Evolutionary conservation across 2,113 vertebrate genomes (phyloP).

Genomic region (Eulemur macaco): DNA sequence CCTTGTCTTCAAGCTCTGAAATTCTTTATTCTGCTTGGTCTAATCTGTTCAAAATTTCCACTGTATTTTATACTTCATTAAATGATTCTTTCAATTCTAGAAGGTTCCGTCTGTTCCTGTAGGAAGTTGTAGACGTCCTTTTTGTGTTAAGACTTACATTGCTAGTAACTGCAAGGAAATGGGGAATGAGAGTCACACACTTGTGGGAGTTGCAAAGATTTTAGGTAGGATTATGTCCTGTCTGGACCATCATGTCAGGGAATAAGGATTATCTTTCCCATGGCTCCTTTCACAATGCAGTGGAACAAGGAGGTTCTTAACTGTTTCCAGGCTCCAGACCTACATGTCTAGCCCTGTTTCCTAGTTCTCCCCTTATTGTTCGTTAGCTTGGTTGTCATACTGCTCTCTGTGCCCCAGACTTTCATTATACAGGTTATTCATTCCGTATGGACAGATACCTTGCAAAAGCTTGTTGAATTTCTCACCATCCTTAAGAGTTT

Average conservation of each 20-base stretch:
- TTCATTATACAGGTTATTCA: neutral
- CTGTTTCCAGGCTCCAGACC: neutral
- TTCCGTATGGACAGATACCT: neutral
- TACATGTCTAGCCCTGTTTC: neutral
- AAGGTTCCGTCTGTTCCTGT: neutral
- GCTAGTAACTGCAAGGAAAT: neutral
- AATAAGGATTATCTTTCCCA: neutral
- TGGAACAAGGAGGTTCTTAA: neutral
- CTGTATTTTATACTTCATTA: too few relatives aligned
- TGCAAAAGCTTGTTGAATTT: neutral
- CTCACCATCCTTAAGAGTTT: neutral
- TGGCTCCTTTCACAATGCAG: too few relatives aligned
- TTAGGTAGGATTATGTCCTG: neutral
- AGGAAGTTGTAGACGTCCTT: neutral
- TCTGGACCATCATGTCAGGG: neutral
- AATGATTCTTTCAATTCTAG: too few relatives aligned
- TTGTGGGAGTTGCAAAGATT: neutral
- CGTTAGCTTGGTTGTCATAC: neutral
- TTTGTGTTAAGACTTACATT: neutral
- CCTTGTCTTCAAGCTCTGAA: too few relatives aligned
- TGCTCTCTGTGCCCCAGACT: neutral
- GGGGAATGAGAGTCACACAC: neutral
- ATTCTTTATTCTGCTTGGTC: too few relatives aligned
- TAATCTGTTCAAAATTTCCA: too few relatives aligned
- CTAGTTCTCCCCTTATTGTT: neutral